Evolutionary conservation across 2,888 invertebrate species (phyloP), one percentile per base, ranked within the genome.

Genomic region (Criorhina ranunculi): DNA sequence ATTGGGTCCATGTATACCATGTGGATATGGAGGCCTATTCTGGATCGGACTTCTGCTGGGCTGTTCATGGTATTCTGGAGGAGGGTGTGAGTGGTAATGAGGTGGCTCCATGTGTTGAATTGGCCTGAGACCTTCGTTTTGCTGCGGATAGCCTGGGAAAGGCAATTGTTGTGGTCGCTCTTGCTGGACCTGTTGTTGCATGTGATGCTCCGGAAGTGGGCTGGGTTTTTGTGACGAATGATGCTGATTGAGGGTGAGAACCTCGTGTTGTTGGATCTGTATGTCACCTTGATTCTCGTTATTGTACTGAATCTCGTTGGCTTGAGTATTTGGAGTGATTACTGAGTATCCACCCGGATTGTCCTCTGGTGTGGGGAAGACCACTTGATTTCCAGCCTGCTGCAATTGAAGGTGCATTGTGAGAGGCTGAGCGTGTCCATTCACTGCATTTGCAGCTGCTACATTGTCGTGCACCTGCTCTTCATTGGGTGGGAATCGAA

Each of bases 81-180:
- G 75, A 7, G 79, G 85, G 12, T 70, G 85, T 6, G 85, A 60
- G 19, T 24, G 89, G 88, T 67, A 88, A 88, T 89, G 90, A n/a
- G 91, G 90, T 33, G 91, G 91, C 37, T 90, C 88, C 90, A 90
- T 91, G 9, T 91, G 90, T 5, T 88, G 89, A 0, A 91, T 92
- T 0, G 93, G 93, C 1, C 92, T 92, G 62, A 92, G 89, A 86
- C 92, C 91, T 46, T 92, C 92, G 0, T 92, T 92, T 51, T 92
- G 88, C 80, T 92, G 92, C 6, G 89, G 89, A 86, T 88, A 89
- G 3, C 87, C 87, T 87, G 88, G 87, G 59, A 87, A 87, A 6
- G 67, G 2, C 51, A 75, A 8, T 37, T 79, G 79, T 11, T 79
- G 76, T 6, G 79, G 78, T 35, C 81, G 60, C 7, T 82, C 82